Percentiles rank a stretch among this genome's conserved stretches.
Evolutionary conservation across 1,140 invertebrate species (phyloP).

Genomic region (Ceratosolen fusciceps): DNA sequence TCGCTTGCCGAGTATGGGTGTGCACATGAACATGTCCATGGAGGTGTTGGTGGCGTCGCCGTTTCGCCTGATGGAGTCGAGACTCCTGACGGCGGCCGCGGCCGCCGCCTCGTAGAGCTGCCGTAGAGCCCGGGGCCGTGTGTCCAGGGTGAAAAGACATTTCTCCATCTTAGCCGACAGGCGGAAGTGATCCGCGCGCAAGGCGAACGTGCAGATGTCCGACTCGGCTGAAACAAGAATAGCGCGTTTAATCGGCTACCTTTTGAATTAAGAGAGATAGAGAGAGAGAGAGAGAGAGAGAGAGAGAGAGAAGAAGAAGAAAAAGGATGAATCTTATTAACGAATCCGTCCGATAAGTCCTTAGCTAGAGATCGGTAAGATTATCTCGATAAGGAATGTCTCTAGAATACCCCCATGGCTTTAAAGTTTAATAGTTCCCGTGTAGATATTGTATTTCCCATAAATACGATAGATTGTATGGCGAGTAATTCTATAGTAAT

Average conservation of each 20-base stretch:
- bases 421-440: no score
- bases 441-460: no score
- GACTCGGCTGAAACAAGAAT: constrained; percentile 81
- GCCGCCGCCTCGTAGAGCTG: constrained; percentile 81
- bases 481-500: no score
- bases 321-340: no score
- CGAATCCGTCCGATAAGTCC: no score
- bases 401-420: no score
- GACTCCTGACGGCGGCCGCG: constrained; percentile 70
- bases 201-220: constrained; percentile 85
- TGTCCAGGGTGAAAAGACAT: constrained; percentile 79
- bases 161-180: constrained; percentile 75
- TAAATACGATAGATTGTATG: no score
- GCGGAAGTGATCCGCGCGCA: constrained; percentile 81
- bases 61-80: constrained; percentile 72
- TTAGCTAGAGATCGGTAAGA: no score
- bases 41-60: constrained; percentile 67
- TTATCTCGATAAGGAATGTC: no score
- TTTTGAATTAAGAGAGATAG: not conserved
- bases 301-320: no score
- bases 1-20: constrained; percentile 80
- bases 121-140: constrained; percentile 78
- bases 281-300: no score
- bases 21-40: constrained; percentile 80
- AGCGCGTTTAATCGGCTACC: not conserved